phyloP scores from a whole-genome alignment of 1,140 invertebrate species.

The Drosophila simulans region DNA sequence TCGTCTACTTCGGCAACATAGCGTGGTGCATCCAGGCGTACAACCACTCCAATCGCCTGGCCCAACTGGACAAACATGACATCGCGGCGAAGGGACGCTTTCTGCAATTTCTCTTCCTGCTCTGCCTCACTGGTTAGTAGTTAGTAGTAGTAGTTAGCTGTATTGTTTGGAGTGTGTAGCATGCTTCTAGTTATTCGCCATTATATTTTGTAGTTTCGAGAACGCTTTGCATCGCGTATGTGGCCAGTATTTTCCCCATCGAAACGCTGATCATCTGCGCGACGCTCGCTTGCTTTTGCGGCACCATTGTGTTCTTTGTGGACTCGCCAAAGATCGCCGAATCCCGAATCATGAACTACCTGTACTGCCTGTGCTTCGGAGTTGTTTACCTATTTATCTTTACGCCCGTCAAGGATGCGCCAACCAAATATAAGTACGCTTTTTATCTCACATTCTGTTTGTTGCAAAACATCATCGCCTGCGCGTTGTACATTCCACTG shows the following conservation, averaged over 20 bases:
- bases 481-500: conserved; percentile 40
- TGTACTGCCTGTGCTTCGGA: conserved; percentile 62
- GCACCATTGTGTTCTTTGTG: conserved; percentile 46
- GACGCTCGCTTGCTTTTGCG: conserved; percentile 36
- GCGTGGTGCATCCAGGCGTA: conserved; percentile 65
- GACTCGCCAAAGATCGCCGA: conserved; percentile 47
- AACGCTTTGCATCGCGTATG: conserved; percentile 52
- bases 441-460: conserved; percentile 53
- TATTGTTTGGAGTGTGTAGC: background rate
- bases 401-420: conserved; percentile 54
- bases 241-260: conserved; percentile 51
- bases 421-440: conserved; percentile 58
- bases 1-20: conserved; percentile 56
- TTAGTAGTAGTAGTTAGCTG: background rate
- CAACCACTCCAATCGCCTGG: conserved; percentile 60
- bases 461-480: conserved; percentile 39
- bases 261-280: conserved; percentile 36
- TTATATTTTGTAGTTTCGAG: conserved; percentile 44
- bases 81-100: conserved; percentile 54
- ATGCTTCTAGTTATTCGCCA: background rate
- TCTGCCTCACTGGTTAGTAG: conserved; percentile 52
- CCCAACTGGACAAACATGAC: conserved; percentile 63
- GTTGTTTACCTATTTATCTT: conserved; percentile 64
- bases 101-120: conserved; percentile 54
- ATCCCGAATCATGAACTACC: conserved; percentile 35